These are phyloP conservation scores for Pogonocichla stellata DNA, from an alignment of 2,113 vertebrate genomes.

Conservation along the genomic window DNA sequence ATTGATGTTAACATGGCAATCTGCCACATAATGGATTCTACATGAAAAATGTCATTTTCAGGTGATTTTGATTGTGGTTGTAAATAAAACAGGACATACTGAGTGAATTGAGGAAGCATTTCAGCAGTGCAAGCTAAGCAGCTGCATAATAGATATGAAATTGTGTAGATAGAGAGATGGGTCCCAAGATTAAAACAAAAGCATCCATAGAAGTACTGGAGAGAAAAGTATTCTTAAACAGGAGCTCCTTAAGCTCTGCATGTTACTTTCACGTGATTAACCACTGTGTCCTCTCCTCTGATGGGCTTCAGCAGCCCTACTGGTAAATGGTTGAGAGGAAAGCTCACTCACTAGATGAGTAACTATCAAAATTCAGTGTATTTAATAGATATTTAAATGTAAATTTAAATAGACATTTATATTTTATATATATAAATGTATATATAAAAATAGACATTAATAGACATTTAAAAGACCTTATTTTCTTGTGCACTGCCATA, in stretches of 20 bases:
- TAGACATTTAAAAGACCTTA: background rate
- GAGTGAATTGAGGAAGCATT: conserved; percentile 7
- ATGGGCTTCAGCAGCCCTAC: background rate
- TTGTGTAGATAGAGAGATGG: conserved; percentile 10
- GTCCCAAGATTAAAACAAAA: conserved; percentile 33
- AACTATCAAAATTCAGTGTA: background rate
- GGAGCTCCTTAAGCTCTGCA: background rate
- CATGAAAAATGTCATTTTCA: conserved; percentile 25
- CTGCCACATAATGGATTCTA: background rate
- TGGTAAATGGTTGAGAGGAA: background rate
- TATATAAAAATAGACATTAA: background rate
- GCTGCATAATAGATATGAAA: conserved; percentile 31
- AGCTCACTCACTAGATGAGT: background rate
- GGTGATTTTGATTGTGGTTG: conserved; percentile 5
- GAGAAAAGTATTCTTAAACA: background rate
- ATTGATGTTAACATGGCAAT: background rate
- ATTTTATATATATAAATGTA: background rate
- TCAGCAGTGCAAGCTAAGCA: conserved; percentile 24
- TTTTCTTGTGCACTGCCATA: background rate
- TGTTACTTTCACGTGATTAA: background rate
- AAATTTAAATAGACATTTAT: background rate
- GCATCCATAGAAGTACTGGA: background rate
- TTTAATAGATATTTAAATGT: background rate
- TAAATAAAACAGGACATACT: conserved; percentile 30
- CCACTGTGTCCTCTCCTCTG: background rate